phyloP scores from a whole-genome alignment of 2,113 vertebrate genomes.

The Nibea coibor region DNA sequence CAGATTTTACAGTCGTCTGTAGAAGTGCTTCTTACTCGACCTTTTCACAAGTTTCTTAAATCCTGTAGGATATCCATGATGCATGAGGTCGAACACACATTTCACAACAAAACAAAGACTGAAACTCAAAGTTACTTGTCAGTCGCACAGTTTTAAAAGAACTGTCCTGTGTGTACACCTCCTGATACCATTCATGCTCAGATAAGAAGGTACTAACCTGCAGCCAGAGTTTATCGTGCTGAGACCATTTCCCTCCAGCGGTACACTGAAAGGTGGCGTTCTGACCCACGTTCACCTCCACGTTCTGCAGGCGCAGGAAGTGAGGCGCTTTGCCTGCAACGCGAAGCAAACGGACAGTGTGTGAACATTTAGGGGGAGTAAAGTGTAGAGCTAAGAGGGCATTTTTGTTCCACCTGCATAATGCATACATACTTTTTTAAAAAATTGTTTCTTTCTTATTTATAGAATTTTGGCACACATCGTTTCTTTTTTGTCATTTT shows the following conservation, averaged over 20 bases:
- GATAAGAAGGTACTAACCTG: constrained; percentile 63
- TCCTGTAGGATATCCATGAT: too few relatives aligned
- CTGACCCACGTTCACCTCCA: constrained; percentile 97
- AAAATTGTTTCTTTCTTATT: too few relatives aligned
- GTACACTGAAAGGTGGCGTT: constrained; percentile 97
- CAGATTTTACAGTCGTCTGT: not conserved
- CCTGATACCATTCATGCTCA: not conserved
- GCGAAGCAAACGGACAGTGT: not conserved
- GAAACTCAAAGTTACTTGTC: not conserved
- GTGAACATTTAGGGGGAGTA: not conserved
- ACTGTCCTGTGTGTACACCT: not conserved
- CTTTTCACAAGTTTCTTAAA: too few relatives aligned
- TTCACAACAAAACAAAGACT: not conserved
- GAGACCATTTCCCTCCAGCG: constrained; percentile 97
- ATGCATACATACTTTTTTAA: too few relatives aligned
- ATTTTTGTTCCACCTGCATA: too few relatives aligned
- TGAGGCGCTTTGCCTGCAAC: constrained; percentile 96
- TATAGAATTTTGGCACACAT: too few relatives aligned
- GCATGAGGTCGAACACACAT: not conserved
- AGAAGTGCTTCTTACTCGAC: not conserved
- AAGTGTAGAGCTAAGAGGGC: not conserved
- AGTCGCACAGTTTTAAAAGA: too few relatives aligned
- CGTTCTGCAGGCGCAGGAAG: constrained; percentile 96
- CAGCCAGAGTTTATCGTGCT: constrained; percentile 94
- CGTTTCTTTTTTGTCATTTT: too few relatives aligned